phyloP scores from a whole-genome alignment of 2,113 vertebrate species.

The Myotis lucifugus region DNA sequence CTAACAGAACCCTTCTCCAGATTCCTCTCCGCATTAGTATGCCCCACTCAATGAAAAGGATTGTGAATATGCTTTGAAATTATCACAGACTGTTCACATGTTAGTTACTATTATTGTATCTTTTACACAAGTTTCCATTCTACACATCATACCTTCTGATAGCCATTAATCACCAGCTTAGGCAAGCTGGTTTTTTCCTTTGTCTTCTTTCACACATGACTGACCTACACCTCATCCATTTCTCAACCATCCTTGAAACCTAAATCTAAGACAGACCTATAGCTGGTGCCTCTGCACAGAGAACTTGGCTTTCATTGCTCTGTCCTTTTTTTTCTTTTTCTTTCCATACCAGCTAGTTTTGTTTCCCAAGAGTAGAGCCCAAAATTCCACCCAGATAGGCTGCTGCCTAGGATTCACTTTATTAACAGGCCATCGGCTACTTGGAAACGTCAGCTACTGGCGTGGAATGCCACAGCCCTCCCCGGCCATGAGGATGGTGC shows the following conservation, averaged over 20 bases:
- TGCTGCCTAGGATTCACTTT: neutral
- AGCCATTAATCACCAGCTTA: neutral
- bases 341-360: neutral
- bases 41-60: neutral
- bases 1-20: neutral
- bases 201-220: neutral
- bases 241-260: neutral
- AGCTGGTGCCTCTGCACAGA: neutral
- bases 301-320: neutral
- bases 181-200: neutral
- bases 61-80: neutral
- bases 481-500: neutral
- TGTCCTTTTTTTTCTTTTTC: neutral
- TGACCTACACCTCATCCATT: neutral
- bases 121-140: neutral
- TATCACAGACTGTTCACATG: neutral
- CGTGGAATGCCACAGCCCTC: neutral
- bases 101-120: neutral
- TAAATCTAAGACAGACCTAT: neutral
- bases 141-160: neutral
- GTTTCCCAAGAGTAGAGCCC: conserved; percentile 23
- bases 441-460: neutral
- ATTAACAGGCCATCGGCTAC: neutral
- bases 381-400: neutral
- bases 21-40: neutral